Percentiles rank a stretch among this genome's conserved stretches.
Conservation (phyloP, 2,888 invertebrate genomes). For the Stenichneumon culpator region DNA sequence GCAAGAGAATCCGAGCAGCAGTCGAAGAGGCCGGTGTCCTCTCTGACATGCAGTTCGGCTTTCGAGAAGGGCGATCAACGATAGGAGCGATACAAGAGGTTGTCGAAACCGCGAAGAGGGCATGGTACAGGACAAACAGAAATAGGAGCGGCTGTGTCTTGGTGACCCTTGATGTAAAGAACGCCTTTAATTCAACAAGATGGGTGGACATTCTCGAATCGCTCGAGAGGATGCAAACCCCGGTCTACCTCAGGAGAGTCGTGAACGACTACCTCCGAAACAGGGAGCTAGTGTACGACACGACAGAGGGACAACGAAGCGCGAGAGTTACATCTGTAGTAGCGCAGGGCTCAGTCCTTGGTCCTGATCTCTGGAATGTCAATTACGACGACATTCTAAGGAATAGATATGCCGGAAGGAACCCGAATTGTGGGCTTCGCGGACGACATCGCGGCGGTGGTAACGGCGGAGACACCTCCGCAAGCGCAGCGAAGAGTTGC, state of each 20-base stretch:
- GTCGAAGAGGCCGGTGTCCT: background rate
- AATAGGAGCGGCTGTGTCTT: conserved; percentile 2
- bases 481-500: background rate
- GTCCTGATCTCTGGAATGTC: conserved; percentile 47
- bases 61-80: conserved; percentile 67
- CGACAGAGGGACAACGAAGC: conserved; percentile 5
- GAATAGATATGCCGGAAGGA: background rate
- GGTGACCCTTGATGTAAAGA: background rate
- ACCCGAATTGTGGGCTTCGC: conserved; percentile 20
- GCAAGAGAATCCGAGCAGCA: background rate
- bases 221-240: background rate
- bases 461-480: background rate
- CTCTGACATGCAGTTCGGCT: conserved; percentile 65
- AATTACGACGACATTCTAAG: conserved; percentile 27
- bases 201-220: conserved; percentile 15
- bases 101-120: conserved; percentile 34
- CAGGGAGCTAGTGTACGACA: conserved; percentile 25
- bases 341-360: conserved; percentile 27
- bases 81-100: conserved; percentile 60
- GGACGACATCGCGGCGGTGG: conserved; percentile 6
- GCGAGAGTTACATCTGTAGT: conserved; percentile 30
- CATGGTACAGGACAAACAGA: background rate
- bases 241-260: conserved; percentile 17
- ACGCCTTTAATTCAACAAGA: background rate
- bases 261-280: conserved; percentile 27